A percentile compares a stretch with the other conserved stretches of the same genome.
Evolutionary conservation across 2,797 vertebrate species (phyloP).

Genomic region (Takifugu rubripes): DNA sequence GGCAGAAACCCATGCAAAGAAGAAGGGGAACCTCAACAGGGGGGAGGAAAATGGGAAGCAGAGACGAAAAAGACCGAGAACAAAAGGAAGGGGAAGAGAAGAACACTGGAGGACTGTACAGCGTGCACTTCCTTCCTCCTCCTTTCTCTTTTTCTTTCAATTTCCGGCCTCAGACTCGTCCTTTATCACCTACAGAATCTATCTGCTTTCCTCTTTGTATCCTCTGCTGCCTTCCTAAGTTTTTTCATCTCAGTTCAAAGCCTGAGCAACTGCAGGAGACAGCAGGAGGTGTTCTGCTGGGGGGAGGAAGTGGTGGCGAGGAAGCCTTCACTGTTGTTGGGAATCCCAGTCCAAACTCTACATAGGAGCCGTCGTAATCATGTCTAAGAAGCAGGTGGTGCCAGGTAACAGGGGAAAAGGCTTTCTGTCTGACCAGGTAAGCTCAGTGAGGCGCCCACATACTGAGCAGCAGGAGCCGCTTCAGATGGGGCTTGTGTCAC

Average conservation of each 20-base stretch:
- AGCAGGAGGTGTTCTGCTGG: constrained; percentile 71
- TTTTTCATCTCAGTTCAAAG: constrained; percentile 73
- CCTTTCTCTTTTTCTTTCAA: constrained; percentile 37
- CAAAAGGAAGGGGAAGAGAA: constrained; percentile 6
- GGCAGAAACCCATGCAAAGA: constrained; percentile 19
- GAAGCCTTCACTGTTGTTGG: constrained; percentile 58
- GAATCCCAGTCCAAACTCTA: constrained; percentile 52
- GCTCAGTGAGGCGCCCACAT: too few species aligned
- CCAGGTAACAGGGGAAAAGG: background rate
- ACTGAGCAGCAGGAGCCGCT: too few species aligned
- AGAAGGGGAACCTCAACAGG: constrained; percentile 8
- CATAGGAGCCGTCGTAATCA: constrained; percentile 47
- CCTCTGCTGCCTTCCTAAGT: constrained; percentile 45
- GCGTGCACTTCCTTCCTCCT: constrained; percentile 3
- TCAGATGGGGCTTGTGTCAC: too few species aligned
- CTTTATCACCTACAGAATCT: constrained; percentile 49
- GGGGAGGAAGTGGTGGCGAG: constrained; percentile 59
- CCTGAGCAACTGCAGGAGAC: constrained; percentile 56
- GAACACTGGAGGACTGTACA: background rate
- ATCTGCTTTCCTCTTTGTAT: constrained; percentile 49
- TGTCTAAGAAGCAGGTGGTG: constrained; percentile 6
- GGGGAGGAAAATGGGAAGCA: constrained; percentile 13
- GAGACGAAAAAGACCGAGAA: constrained; percentile 12
- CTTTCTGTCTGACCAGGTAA: background rate
- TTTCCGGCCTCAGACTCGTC: constrained; percentile 39